Evolutionary conservation across 2,797 vertebrate species (phyloP).

Genomic region (Oreortyx pictus): DNA sequence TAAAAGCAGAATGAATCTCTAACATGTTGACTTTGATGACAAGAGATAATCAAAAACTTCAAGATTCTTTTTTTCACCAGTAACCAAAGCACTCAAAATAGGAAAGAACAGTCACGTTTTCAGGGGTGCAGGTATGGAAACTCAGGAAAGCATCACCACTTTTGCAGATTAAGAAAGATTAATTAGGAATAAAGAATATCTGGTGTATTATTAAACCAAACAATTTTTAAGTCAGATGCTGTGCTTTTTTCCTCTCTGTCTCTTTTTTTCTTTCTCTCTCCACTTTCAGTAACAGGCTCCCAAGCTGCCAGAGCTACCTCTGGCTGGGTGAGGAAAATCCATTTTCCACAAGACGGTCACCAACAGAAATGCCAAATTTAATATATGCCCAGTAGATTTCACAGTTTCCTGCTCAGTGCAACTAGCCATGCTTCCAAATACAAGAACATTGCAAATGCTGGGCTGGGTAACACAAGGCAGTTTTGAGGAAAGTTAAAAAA

Average conservation of each 20-base stretch:
- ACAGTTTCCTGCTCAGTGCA: conserved; percentile 64
- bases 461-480: conserved; percentile 30
- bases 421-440: conserved; percentile 61
- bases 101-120: conserved; percentile 2
- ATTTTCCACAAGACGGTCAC: conserved; percentile 43
- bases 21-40: conserved; percentile 8
- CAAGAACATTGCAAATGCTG: conserved; percentile 43
- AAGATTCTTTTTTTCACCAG: conserved; percentile 34
- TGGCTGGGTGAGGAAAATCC: conserved; percentile 57
- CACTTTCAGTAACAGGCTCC: conserved; percentile 42
- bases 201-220: conserved; percentile 24
- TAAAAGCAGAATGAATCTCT: conserved; percentile 44
- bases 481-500: conserved; percentile 31
- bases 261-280: not conserved
- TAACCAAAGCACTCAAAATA: not conserved
- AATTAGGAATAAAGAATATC: not conserved
- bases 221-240: not conserved
- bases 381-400: conserved; percentile 66
- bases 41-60: conserved; percentile 5
- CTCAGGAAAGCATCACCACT: not conserved
- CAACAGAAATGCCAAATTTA: conserved; percentile 60
- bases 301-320: conserved; percentile 59
- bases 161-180: conserved; percentile 16
- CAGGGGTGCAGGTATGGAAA: not conserved
- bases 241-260: not conserved